These are phyloP conservation scores for Dendrophyllia cribrosa DNA, from an alignment of 64 coral and sea anemone genomes.

Conservation along the genomic window DNA sequence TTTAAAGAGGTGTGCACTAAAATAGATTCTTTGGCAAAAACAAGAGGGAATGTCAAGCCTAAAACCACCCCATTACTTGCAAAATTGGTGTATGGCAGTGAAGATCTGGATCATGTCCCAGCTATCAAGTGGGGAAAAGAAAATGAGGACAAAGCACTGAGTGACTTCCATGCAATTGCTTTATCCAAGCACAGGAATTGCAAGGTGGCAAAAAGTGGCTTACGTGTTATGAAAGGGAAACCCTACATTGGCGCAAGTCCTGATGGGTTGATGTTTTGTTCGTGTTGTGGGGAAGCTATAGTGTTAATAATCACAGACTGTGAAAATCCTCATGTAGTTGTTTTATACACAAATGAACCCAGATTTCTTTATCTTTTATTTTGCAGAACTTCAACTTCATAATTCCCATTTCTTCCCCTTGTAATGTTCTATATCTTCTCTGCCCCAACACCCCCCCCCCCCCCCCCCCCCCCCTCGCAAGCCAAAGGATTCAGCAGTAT, in stretches of 20 bases:
- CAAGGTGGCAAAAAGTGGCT: slow-evolving; percentile 16
- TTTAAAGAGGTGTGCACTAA: slow-evolving; percentile 41
- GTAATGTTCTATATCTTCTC: not conserved
- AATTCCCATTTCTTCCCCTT: not conserved
- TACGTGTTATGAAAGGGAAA: slow-evolving; percentile 44
- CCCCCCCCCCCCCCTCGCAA: not conserved
- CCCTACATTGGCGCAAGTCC: slow-evolving; percentile 60
- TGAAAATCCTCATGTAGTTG: too few relatives aligned
- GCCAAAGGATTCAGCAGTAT: not conserved
- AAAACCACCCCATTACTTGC: slow-evolving; percentile 28
- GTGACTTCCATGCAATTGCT: slow-evolving; percentile 16
- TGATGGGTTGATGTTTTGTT: slow-evolving; percentile 43
- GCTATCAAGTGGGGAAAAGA: slow-evolving; percentile 47
- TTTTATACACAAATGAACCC: too few relatives aligned
- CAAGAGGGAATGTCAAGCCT: slow-evolving; percentile 15
- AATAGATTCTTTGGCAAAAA: not conserved
- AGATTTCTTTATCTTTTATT: too few relatives aligned
- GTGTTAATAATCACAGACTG: not conserved
- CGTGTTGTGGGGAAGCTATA: slow-evolving; percentile 14
- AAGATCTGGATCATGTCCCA: slow-evolving; percentile 1
- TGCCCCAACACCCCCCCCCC: not conserved
- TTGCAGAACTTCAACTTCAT: too few relatives aligned
- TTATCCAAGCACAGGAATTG: slow-evolving; percentile 12
- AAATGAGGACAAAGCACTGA: slow-evolving; percentile 1
- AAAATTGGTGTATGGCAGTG: slow-evolving; percentile 16